phyloP scores from a whole-genome alignment of 2,888 invertebrate species.

The Diadegma fenestrale region DNA sequence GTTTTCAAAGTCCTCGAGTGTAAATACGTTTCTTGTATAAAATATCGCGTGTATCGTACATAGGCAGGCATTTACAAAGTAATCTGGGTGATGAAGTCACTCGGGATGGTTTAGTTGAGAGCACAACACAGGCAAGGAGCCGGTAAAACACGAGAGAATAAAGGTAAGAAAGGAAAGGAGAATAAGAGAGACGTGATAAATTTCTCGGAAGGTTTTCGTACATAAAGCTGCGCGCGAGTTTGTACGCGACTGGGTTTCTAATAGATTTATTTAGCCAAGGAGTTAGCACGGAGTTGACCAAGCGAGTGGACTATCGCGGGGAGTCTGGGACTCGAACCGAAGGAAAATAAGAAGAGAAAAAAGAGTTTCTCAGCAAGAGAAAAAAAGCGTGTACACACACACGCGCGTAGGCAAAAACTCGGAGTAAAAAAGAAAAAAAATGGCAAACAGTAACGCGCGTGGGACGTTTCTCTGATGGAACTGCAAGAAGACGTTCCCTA shows the following conservation, averaged over 20 bases:
- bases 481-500: constrained; percentile 66
- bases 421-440: constrained; percentile 32
- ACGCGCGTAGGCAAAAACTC: constrained; percentile 16
- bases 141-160: constrained; percentile 23
- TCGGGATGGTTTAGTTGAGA: constrained; percentile 49
- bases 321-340: constrained; percentile 15
- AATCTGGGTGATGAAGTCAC: constrained; percentile 58
- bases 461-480: constrained; percentile 67
- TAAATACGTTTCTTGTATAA: constrained; percentile 12
- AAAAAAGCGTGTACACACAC: not conserved
- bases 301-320: constrained; percentile 51
- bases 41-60: constrained; percentile 24
- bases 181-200: constrained; percentile 47
- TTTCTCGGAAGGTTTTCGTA: constrained; percentile 62
- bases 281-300: constrained; percentile 40
- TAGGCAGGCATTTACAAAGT: constrained; percentile 23
- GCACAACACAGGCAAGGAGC: not conserved
- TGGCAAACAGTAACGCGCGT: constrained; percentile 62
- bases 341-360: constrained; percentile 27
- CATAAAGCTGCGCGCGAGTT: constrained; percentile 46
- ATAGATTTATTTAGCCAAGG: constrained; percentile 67
- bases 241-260: constrained; percentile 72
- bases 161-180: constrained; percentile 13
- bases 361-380: not conserved
- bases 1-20: constrained; percentile 27